Conservation (phyloP, 2,888 invertebrate species). For the Polyommatus iphigenia region DNA sequence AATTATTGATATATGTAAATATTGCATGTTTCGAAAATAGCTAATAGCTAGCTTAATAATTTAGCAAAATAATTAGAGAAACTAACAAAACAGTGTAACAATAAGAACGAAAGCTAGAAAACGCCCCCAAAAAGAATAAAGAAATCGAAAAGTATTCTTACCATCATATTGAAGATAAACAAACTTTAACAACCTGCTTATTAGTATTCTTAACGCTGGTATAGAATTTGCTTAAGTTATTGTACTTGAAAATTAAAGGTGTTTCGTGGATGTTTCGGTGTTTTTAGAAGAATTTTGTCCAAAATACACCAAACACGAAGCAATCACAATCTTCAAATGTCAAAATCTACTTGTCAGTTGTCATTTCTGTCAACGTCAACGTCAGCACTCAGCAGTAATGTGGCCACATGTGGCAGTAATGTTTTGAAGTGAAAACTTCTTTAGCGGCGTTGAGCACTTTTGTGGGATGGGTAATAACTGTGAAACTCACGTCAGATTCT, state of each 20-base stretch:
- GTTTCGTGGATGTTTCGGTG: neutral
- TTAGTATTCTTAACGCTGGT: neutral
- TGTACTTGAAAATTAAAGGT: neutral
- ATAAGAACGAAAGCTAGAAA: neutral
- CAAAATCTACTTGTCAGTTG: neutral
- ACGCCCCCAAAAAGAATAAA: constrained; percentile 25
- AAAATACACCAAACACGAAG: constrained; percentile 10
- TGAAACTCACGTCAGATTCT: no score
- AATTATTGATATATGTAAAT: neutral
- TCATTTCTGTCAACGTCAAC: neutral
- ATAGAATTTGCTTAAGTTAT: neutral
- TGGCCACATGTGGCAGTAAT: no score
- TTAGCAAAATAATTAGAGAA: neutral
- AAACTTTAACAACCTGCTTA: neutral
- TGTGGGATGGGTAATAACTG: no score
- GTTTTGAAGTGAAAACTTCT: no score
- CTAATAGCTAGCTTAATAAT: neutral
- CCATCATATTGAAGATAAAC: neutral
- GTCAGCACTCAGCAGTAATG: neutral
- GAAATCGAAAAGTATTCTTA: constrained; percentile 1
- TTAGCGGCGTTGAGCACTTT: no score
- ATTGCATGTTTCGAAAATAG: neutral
- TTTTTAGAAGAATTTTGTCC: neutral
- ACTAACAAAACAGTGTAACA: neutral
- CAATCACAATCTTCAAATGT: neutral